Conservation (phyloP, 2,113 vertebrate genomes). For the Forbesichthys papilliferus region DNA sequence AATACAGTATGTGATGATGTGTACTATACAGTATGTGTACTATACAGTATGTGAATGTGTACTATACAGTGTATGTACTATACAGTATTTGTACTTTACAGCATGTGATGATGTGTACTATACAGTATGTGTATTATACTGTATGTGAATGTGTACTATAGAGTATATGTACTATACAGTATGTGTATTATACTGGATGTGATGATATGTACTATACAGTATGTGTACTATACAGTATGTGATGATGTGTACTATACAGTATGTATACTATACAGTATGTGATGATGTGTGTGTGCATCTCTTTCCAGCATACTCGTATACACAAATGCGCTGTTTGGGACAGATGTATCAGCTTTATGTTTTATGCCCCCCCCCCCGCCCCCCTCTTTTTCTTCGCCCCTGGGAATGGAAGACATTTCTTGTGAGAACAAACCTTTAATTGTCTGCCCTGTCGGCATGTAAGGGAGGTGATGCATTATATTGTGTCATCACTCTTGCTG, state of each 20-base stretch:
- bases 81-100: no score
- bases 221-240: slow-evolving; percentile 15
- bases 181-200: slow-evolving; percentile 7
- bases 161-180: no score
- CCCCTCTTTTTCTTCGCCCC: slow-evolving; percentile 38
- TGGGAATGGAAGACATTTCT: slow-evolving; percentile 65
- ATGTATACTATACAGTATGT: slow-evolving; percentile 10
- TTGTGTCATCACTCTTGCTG: slow-evolving; percentile 68
- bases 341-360: slow-evolving; percentile 53
- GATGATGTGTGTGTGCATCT: slow-evolving; percentile 10
- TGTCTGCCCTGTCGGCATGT: slow-evolving; percentile 63
- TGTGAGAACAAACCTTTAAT: slow-evolving; percentile 74
- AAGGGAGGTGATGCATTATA: slow-evolving; percentile 72
- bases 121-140: no score
- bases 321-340: slow-evolving; percentile 48
- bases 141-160: no score
- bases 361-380: slow-evolving; percentile 34
- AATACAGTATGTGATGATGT: no score
- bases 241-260: neutral
- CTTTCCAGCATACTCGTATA: slow-evolving; percentile 15
- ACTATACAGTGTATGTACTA: no score
- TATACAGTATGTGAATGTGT: neutral
- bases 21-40: no score
- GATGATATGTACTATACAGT: neutral
- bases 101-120: neutral